Conservation (phyloP, 2,797 vertebrate species). For the Poeciliopsis turneri region DNA sequence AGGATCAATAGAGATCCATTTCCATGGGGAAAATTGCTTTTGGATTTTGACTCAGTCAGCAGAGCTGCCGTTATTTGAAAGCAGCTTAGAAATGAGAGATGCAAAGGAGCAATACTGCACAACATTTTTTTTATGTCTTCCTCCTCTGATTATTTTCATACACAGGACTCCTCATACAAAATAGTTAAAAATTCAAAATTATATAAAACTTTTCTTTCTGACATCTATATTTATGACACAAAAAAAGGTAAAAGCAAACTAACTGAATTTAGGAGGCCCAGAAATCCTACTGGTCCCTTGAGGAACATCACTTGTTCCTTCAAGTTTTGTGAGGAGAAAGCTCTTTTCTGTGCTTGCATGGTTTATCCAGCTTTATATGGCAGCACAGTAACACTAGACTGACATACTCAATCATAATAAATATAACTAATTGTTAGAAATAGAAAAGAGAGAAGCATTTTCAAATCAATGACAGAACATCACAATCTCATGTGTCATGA, state of each 20-base stretch:
- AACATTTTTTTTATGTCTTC: conserved; percentile 39
- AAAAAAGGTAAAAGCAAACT: conserved; percentile 10
- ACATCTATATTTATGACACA: conserved; percentile 9
- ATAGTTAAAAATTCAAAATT: conserved; percentile 27
- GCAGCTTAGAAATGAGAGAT: conserved; percentile 64
- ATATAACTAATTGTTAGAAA: neutral
- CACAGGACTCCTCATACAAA: conserved; percentile 9
- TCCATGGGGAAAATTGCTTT: conserved; percentile 77
- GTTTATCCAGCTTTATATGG: conserved; percentile 56
- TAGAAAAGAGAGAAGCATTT: neutral
- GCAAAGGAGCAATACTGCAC: conserved; percentile 54
- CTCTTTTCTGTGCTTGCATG: conserved; percentile 36
- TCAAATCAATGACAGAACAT: conserved; percentile 26
- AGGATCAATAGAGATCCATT: conserved; percentile 78
- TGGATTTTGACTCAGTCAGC: conserved; percentile 74
- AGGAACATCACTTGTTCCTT: conserved; percentile 58
- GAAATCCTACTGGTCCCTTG: conserved; percentile 50
- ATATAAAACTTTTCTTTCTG: conserved; percentile 13
- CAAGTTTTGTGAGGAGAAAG: conserved; percentile 40
- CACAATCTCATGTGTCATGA: conserved; percentile 8
- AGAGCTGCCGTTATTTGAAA: conserved; percentile 65
- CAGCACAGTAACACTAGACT: conserved; percentile 6
- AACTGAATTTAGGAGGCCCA: conserved; percentile 46
- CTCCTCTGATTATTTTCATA: conserved; percentile 40
- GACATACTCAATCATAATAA: neutral